A percentile compares a stretch with the other conserved stretches of the same genome.
Evolutionary conservation across 2,888 invertebrate genomes (phyloP).

Genomic region (Thecocarcelia acutangulata): DNA sequence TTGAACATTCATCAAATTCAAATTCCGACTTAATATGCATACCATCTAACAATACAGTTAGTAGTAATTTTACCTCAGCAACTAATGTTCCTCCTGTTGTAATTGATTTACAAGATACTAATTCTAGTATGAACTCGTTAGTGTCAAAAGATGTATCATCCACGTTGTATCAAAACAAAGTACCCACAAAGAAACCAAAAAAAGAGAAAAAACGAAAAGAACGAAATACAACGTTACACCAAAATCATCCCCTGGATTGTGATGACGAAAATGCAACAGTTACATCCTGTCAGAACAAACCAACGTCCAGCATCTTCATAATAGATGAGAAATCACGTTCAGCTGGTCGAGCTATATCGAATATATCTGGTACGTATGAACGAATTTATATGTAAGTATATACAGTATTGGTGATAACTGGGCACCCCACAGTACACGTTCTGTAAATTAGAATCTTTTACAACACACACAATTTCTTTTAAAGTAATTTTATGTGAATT

Average conservation of each 20-base stretch:
- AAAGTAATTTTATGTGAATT: too few relatives aligned
- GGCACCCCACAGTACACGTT: too few relatives aligned
- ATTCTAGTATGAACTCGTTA: conserved; percentile 76
- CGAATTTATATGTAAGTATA: too few relatives aligned
- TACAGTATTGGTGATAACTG: too few relatives aligned
- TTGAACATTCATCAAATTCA: conserved; percentile 74
- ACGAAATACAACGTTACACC: conserved; percentile 45
- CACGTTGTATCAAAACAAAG: conserved; percentile 30
- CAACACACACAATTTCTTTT: too few relatives aligned
- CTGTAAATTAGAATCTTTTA: too few relatives aligned
- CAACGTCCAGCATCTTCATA: conserved; percentile 3
- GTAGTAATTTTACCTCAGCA: conserved; percentile 56
- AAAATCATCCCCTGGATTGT: conserved; percentile 67
- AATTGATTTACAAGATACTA: conserved; percentile 78
- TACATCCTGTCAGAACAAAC: conserved; percentile 23
- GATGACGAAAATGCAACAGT: conserved; percentile 50
- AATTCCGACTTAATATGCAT: conserved; percentile 65
- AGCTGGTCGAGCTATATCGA: conserved; percentile 49
- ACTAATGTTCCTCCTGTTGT: conserved; percentile 72
- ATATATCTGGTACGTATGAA: conserved; percentile 56
- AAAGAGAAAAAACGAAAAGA: conserved; percentile 75
- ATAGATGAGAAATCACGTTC: conserved; percentile 59
- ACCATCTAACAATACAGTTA: conserved; percentile 49
- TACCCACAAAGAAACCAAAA: conserved; percentile 68
- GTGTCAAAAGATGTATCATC: conserved; percentile 52